These are phyloP conservation scores for Apotomis betuletana DNA, from an alignment of 2,888 invertebrate species.

Conservation along the genomic window DNA sequence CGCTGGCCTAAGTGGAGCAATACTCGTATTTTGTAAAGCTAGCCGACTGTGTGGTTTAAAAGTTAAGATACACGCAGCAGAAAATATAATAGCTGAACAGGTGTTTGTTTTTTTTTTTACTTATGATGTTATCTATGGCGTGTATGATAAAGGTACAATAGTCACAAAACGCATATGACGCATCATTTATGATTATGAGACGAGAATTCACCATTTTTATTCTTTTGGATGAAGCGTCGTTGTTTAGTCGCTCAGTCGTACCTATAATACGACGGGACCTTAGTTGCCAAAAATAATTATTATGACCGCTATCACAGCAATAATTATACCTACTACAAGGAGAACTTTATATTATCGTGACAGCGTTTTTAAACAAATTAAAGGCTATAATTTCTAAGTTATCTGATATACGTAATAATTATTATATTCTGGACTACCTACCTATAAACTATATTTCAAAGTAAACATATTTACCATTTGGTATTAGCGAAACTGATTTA, in stretches of 20 bases:
- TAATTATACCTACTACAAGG: conserved; percentile 14
- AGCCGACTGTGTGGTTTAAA: too few species aligned
- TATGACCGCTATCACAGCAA: conserved; percentile 29
- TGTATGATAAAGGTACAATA: too few species aligned
- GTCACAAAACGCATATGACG: too few species aligned
- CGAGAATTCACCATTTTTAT: neutral
- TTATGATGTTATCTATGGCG: too few species aligned
- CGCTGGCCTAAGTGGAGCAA: too few species aligned
- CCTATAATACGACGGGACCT: neutral
- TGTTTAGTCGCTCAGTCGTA: neutral
- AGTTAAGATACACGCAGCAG: too few species aligned
- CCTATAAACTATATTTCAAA: conserved; percentile 20
- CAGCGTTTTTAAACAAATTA: conserved; percentile 11
- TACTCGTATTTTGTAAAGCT: too few species aligned
- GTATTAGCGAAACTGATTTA: conserved; percentile 11
- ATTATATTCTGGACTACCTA: conserved; percentile 11
- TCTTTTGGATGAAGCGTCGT: neutral
- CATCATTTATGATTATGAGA: too few species aligned
- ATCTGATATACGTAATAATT: conserved; percentile 29
- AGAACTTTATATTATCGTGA: conserved; percentile 6
- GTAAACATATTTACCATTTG: conserved; percentile 6
- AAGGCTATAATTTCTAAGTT: conserved; percentile 19
- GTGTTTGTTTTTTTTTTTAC: too few species aligned
- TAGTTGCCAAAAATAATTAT: conserved; percentile 3
- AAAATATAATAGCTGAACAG: too few species aligned